Percentiles rank a stretch among this genome's conserved stretches.
These are phyloP conservation scores for Thereva nobilitata DNA, from an alignment of 2,888 invertebrate species.

Conservation along the genomic window DNA sequence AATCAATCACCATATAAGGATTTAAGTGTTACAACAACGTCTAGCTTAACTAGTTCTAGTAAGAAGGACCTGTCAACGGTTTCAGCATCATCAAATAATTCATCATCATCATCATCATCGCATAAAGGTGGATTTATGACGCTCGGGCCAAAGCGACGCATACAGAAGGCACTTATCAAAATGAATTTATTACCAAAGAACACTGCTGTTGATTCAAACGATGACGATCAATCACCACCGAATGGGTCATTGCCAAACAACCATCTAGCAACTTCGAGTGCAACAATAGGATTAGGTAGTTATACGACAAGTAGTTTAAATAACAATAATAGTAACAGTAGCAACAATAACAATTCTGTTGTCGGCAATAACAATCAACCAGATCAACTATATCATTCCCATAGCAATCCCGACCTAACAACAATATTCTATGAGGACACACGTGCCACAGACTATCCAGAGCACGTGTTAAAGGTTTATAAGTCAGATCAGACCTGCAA, in stretches of 20 bases:
- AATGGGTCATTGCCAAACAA: conserved; percentile 60
- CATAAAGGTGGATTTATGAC: conserved; percentile 86
- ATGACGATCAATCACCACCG: conserved; percentile 54
- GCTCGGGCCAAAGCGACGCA: conserved; percentile 78
- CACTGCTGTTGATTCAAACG: conserved; percentile 61
- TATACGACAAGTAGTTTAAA: conserved; percentile 29
- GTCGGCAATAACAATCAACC: conserved; percentile 16
- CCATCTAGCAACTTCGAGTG: conserved; percentile 56
- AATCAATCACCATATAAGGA: conserved; percentile 62
- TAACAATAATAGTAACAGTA: conserved; percentile 28
- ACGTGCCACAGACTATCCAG: conserved; percentile 83
- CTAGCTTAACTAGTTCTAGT: conserved; percentile 15
- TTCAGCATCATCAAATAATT: conserved; percentile 57
- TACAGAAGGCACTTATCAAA: conserved; percentile 84
- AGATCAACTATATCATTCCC: conserved; percentile 70
- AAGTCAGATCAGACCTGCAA: conserved; percentile 97
- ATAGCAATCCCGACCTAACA: conserved; percentile 87
- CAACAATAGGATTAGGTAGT: conserved; percentile 53
- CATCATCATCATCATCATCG: conserved; percentile 63
- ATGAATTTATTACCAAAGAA: conserved; percentile 86
- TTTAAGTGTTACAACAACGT: conserved; percentile 42
- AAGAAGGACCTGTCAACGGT: conserved; percentile 38
- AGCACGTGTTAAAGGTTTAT: conserved; percentile 95
- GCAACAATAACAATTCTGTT: conserved; percentile 14
- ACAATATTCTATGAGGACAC: conserved; percentile 79